Evolutionary conservation across 2,113 vertebrate genomes (phyloP).

Genomic region (Serilophus lunatus): DNA sequence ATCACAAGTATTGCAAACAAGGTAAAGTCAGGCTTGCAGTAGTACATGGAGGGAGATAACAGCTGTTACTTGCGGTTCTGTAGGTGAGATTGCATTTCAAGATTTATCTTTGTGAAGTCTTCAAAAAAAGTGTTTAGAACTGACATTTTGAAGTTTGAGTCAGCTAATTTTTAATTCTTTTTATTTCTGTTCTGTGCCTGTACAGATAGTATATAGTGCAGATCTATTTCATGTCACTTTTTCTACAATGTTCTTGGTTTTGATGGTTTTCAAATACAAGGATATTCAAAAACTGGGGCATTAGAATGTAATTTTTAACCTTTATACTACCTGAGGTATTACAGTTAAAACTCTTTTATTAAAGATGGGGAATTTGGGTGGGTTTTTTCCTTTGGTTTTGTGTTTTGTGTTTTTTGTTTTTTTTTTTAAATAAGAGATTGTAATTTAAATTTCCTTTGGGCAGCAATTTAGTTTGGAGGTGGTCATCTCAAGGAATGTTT

Average conservation of each 20-base stretch:
- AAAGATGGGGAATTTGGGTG: neutral
- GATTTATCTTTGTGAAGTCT: neutral
- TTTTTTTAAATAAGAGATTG: neutral
- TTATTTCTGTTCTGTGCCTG: neutral
- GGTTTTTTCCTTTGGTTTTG: no score
- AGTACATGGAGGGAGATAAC: neutral
- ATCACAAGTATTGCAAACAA: conserved; percentile 87
- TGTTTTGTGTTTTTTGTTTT: neutral
- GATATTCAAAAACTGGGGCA: neutral
- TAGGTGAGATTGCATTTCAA: neutral
- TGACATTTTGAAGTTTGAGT: conserved; percentile 2
- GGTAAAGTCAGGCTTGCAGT: conserved; percentile 65
- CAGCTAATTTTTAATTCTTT: neutral
- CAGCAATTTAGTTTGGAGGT: neutral
- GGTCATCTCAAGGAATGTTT: neutral
- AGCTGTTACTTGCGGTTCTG: neutral
- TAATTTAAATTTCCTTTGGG: neutral
- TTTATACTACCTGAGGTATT: neutral
- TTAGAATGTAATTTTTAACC: neutral
- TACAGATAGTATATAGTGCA: neutral
- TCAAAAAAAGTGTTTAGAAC: neutral
- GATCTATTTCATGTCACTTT: neutral
- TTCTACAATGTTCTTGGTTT: neutral
- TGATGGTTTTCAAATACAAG: neutral
- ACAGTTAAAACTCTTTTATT: neutral